Percentiles rank a stretch among this genome's conserved stretches.
These are phyloP conservation scores for Raja brachyura DNA, from an alignment of 2,113 vertebrate genomes.

Conservation along the genomic window DNA sequence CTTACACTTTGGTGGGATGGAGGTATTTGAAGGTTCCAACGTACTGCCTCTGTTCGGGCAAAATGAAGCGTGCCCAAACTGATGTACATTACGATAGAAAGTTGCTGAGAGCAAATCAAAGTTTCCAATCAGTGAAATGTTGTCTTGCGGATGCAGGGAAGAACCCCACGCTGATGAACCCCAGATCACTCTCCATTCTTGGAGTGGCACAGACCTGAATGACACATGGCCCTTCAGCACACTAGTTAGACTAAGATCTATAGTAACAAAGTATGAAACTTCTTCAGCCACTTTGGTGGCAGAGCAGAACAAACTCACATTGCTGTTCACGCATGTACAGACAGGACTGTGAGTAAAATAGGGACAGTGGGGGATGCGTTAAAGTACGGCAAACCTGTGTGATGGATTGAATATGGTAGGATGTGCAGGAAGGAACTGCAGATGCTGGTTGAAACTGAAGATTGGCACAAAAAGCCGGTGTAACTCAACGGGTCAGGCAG, in stretches of 20 bases:
- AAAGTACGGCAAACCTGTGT: not conserved
- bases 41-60: slow-evolving; percentile 46
- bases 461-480: no score
- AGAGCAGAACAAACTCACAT: slow-evolving; percentile 1
- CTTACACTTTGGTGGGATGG: not conserved
- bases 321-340: not conserved
- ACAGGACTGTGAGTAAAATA: not conserved
- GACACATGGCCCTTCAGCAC: not conserved
- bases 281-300: not conserved
- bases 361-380: not conserved
- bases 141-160: not conserved
- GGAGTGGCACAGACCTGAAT: not conserved
- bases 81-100: slow-evolving; percentile 5
- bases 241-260: not conserved
- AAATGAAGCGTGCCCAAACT: slow-evolving; percentile 37
- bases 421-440: no score
- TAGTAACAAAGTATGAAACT: not conserved
- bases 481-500: no score
- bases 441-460: no score
- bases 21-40: slow-evolving; percentile 44
- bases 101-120: not conserved
- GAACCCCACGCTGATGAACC: no score
- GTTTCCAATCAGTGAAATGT: no score
- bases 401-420: no score
- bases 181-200: not conserved